A percentile compares a stretch with the other conserved stretches of the same genome.
phyloP scores from a whole-genome alignment of 2,113 vertebrate species.

The Corythornis cristatus region DNA sequence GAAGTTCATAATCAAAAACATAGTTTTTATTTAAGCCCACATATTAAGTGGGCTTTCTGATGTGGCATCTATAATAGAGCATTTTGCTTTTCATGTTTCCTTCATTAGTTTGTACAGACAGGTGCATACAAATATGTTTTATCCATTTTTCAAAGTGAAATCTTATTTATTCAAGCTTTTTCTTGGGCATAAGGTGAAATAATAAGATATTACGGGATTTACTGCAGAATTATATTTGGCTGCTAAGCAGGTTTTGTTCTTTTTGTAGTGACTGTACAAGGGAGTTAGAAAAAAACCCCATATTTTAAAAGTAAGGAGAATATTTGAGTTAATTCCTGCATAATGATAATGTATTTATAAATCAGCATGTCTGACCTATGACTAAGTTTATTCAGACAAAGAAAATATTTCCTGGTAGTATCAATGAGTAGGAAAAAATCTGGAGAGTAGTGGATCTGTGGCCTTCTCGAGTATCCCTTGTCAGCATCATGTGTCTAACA shows the following conservation, averaged over 20 bases:
- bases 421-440: not conserved
- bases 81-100: not conserved
- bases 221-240: not conserved
- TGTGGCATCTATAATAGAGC: not conserved
- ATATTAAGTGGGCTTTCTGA: conserved; percentile 14
- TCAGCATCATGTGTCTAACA: not conserved
- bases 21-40: not conserved
- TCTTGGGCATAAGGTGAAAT: not conserved
- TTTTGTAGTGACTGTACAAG: not conserved
- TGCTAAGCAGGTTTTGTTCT: not conserved
- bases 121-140: not conserved
- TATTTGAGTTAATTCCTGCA: not conserved
- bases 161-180: not conserved
- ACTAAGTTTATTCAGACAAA: not conserved
- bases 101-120: not conserved
- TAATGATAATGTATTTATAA: not conserved
- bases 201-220: not conserved
- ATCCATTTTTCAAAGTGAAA: not conserved
- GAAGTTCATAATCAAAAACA: not conserved
- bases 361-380: not conserved
- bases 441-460: not conserved
- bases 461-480: fast-evolving
- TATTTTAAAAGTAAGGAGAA: not conserved
- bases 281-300: not conserved
- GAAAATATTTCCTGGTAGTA: not conserved